These are phyloP conservation scores for Labeo rohita DNA, from an alignment of 2,113 vertebrate genomes.

Conservation along the genomic window DNA sequence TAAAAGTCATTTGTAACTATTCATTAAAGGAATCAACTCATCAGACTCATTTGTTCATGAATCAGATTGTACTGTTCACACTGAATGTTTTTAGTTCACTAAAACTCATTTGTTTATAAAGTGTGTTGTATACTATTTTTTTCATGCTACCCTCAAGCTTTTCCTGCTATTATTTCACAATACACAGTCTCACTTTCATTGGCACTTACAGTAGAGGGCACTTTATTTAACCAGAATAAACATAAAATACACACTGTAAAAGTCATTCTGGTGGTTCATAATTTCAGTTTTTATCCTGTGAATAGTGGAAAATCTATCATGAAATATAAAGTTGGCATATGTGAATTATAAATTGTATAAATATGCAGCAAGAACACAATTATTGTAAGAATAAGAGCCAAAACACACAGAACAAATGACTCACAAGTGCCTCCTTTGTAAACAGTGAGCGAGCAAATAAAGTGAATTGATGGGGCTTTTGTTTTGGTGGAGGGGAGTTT, in stretches of 20 bases:
- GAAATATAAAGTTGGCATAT: neutral
- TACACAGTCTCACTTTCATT: too few relatives aligned
- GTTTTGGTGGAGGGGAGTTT: slow-evolving; percentile 65
- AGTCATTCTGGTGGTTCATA: too few relatives aligned
- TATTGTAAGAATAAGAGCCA: slow-evolving; percentile 22
- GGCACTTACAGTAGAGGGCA: too few relatives aligned
- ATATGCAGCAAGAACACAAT: neutral
- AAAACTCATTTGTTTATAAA: too few relatives aligned
- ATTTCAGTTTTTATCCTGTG: too few relatives aligned
- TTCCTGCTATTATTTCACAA: too few relatives aligned
- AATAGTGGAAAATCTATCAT: neutral
- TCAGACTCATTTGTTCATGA: neutral
- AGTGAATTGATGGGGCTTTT: slow-evolving; percentile 66
- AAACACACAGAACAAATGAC: slow-evolving; percentile 61
- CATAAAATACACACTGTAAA: too few relatives aligned
- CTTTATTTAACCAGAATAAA: too few relatives aligned
- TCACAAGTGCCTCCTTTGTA: slow-evolving; percentile 56
- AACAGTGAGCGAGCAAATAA: slow-evolving; percentile 63
- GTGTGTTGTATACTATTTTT: too few relatives aligned
- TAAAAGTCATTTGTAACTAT: too few relatives aligned
- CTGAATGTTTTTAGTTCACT: too few relatives aligned
- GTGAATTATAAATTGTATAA: neutral
- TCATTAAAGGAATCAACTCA: neutral
- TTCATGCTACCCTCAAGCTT: too few relatives aligned
- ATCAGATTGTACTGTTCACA: neutral